phyloP scores from a whole-genome alignment of 1,140 invertebrate genomes.

The Babylonia areolata region DNA sequence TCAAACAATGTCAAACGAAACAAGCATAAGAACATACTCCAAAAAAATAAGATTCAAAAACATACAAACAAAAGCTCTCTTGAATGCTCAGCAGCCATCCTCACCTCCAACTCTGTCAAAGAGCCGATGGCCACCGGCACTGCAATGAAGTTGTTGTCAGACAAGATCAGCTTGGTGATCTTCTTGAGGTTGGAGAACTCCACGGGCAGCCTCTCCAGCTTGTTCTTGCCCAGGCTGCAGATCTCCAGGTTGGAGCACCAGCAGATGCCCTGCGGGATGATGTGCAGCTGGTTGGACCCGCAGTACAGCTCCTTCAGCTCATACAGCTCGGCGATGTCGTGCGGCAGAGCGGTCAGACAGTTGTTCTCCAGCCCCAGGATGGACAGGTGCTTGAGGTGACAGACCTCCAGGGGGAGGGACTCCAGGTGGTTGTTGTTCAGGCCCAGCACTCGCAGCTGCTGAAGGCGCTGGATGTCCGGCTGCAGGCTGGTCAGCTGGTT shows the following conservation, averaged over 20 bases:
- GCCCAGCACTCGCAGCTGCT: slow-evolving; percentile 64
- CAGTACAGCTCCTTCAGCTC: slow-evolving; percentile 68
- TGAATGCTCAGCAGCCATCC: no score
- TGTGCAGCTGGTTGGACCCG: slow-evolving; percentile 64
- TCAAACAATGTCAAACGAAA: no score
- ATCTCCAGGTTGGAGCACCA: slow-evolving; percentile 69
- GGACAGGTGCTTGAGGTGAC: slow-evolving; percentile 58
- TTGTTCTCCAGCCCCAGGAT: slow-evolving; percentile 70
- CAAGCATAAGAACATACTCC: no score
- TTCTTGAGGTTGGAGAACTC: slow-evolving; percentile 66
- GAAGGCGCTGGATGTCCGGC: slow-evolving; percentile 64
- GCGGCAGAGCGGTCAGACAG: slow-evolving; percentile 57
- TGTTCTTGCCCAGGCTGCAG: slow-evolving; percentile 64
- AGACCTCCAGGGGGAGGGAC: slow-evolving; percentile 65
- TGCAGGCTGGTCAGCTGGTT: slow-evolving; percentile 65
- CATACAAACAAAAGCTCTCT: no score
- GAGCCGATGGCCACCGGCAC: slow-evolving; percentile 61
- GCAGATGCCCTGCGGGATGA: slow-evolving; percentile 68
- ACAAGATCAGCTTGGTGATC: slow-evolving; percentile 60
- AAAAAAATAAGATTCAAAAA: no score
- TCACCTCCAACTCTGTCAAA: slow-evolving; percentile 54
- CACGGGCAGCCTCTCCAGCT: slow-evolving; percentile 60
- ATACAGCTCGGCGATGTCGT: slow-evolving; percentile 66
- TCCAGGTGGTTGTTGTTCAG: slow-evolving; percentile 68
- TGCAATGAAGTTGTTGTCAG: slow-evolving; percentile 59